Evolutionary conservation across 2,888 invertebrate species (phyloP), one percentile per base, ranked within the genome.

Genomic region (Noctuana brunneofusca): DNA sequence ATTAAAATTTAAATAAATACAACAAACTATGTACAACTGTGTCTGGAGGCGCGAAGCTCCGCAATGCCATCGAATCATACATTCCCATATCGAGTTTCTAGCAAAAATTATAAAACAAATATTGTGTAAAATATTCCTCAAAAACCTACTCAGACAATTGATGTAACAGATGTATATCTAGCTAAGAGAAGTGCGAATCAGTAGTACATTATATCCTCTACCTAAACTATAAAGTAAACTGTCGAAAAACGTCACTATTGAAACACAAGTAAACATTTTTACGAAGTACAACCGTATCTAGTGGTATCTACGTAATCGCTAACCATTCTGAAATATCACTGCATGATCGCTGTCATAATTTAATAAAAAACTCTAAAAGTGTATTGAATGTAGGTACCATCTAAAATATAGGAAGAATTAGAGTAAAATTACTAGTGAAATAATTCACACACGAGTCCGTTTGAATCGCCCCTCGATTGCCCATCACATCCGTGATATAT

Each of bases 1-100:
- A 49, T 59, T 66, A 60, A 53, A 57, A 66, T 64, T 66, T 50
- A 66, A 69, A 69, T 63, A 68, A 69, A 71, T 57, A 67, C 64
- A 69, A 66, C 63, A 66, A 66, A 65, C 65, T 69, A 71, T 69
- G 48, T 67, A 68, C 70, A 70, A 66, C 53, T 56, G 46, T 12
- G 6, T 1, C 22, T n/a, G 1, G 43, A 58, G 58, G 50, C 50
- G 12, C 58, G 38, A 43, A 18, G 16, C 3, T 18, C 20, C 27
- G 56, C 20, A n/a, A 38, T 54, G 53, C 22, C 53, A 16, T 35
- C 3, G n/a, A 53, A 53, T 32, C 20, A 53, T 14, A 38, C 38
- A 5, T 12, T 48, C 12, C 48, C 27, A 1, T 22, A 54, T 32
- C 18, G 11, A 46, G 14, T 30, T 18, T 24, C 8, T 41, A 43